Conservation (phyloP, 2,113 vertebrate species). For the Lamprotornis superbus region DNA sequence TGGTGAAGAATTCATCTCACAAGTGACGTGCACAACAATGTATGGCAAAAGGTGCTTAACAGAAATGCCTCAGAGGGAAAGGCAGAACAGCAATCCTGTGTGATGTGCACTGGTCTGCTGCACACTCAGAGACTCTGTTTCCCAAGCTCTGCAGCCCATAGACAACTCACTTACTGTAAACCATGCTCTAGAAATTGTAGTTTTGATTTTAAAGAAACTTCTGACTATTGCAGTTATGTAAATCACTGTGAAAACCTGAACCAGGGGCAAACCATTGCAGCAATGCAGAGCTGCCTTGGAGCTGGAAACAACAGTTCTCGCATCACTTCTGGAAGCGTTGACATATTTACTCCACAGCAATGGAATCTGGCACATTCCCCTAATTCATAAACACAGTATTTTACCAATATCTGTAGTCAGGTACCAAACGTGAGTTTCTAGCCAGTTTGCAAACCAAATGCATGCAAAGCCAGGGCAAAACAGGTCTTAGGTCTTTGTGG, state of each 20-base stretch:
- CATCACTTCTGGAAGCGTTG: background rate
- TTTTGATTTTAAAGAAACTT: background rate
- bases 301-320: background rate
- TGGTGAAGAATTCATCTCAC: background rate
- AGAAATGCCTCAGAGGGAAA: background rate
- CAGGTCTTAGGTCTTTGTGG: background rate
- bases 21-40: rapidly evolving
- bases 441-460: background rate
- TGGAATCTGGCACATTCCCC: background rate
- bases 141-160: background rate
- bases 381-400: background rate
- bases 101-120: background rate
- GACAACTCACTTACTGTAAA: background rate
- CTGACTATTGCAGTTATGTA: background rate
- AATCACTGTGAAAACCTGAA: background rate
- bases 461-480: background rate
- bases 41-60: background rate
- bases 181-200: background rate
- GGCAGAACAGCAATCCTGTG: background rate
- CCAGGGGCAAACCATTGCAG: background rate
- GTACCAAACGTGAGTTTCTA: background rate
- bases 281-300: background rate
- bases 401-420: background rate
- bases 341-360: background rate
- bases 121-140: background rate